phyloP scores from a whole-genome alignment of 2,888 invertebrate species.

The Endomychus coccineus region DNA sequence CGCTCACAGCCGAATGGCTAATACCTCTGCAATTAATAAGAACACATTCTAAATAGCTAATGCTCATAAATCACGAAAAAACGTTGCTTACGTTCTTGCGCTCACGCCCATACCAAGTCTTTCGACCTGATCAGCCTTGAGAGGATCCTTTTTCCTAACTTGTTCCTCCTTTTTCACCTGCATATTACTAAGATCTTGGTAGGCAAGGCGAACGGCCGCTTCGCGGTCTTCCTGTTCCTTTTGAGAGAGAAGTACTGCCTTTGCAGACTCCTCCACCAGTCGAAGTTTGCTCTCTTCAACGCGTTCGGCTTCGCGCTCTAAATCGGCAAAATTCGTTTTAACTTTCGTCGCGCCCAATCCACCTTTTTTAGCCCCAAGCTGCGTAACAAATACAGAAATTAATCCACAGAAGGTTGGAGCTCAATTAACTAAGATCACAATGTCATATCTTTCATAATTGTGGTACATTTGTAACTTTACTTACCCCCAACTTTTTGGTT shows the following conservation, averaged over 20 bases:
- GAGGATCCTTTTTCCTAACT: constrained; percentile 65
- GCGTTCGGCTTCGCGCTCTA: constrained; percentile 83
- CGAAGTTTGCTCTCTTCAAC: constrained; percentile 61
- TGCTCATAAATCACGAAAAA: not conserved
- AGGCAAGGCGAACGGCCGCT: constrained; percentile 64
- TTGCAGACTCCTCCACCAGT: constrained; percentile 42
- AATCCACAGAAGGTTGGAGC: too few species aligned
- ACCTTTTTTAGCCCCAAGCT: constrained; percentile 82
- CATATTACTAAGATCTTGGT: constrained; percentile 62
- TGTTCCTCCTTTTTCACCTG: constrained; percentile 67
- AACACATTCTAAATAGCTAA: constrained; percentile 1
- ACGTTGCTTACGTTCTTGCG: constrained; percentile 44
- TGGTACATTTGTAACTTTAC: too few species aligned
- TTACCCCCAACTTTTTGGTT: constrained; percentile 62
- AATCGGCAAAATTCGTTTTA: constrained; percentile 88
- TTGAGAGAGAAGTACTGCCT: constrained; percentile 41
- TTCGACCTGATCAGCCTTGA: constrained; percentile 82
- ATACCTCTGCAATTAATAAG: constrained; percentile 48
- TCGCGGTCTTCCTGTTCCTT: constrained; percentile 64
- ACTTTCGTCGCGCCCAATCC: constrained; percentile 93
- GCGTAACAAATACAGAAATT: too few species aligned
- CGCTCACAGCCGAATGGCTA: constrained; percentile 80
- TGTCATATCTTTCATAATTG: too few species aligned
- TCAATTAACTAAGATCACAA: too few species aligned
- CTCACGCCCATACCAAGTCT: constrained; percentile 88